Evolutionary conservation across 2,797 vertebrate genomes (phyloP).

Genomic region (Halcyon leucocephala): DNA sequence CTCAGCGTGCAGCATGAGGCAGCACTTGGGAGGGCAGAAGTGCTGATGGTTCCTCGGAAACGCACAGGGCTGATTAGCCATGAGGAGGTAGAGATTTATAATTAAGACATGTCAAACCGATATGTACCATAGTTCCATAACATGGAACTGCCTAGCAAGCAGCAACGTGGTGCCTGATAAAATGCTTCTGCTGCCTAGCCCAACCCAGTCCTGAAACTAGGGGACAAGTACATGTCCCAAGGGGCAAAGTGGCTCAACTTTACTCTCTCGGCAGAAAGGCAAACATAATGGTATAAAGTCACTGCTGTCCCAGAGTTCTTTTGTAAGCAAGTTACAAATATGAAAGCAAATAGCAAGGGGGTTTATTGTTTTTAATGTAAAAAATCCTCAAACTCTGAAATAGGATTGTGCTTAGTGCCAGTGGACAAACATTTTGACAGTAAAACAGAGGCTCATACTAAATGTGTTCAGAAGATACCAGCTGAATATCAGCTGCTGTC

Average conservation of each 20-base stretch:
- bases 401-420: background rate
- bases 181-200: background rate
- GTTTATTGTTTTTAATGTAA: background rate
- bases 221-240: background rate
- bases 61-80: background rate
- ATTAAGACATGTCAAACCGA: background rate
- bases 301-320: background rate
- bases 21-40: background rate
- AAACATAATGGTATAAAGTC: background rate
- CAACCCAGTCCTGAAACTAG: background rate
- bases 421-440: background rate
- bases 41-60: conserved; percentile 21
- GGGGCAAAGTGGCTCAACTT: background rate
- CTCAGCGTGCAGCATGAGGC: background rate
- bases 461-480: background rate
- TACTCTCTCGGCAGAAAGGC: background rate
- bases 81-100: conserved; percentile 24
- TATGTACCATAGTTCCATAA: background rate
- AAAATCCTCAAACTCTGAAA: background rate
- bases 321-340: conserved; percentile 5
- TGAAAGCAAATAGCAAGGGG: background rate
- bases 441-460: background rate
- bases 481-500: background rate
- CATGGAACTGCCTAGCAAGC: background rate
- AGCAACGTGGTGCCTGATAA: background rate